Evolutionary conservation across 2,113 vertebrate species (phyloP).

Genomic region (Carlito syrichta): DNA sequence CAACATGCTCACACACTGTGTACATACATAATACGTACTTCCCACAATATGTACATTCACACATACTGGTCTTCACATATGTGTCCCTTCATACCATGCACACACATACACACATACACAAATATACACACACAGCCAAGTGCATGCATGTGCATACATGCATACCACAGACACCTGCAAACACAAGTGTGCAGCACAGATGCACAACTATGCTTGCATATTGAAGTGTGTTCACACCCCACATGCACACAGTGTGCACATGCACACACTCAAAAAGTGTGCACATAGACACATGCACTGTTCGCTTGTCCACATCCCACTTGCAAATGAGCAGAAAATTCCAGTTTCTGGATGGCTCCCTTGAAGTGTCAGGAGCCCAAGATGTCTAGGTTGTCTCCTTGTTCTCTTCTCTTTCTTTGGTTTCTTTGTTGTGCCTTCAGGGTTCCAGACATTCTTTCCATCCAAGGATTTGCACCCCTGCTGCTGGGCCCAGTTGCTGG

Average conservation of each 20-base stretch:
- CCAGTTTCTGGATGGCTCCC: not conserved
- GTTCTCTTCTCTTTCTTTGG: not conserved
- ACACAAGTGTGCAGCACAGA: not conserved
- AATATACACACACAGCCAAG: not conserved
- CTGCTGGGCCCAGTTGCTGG: not conserved
- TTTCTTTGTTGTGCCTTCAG: not conserved
- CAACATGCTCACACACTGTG: not conserved
- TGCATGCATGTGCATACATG: no score
- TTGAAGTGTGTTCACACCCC: not conserved
- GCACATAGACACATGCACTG: fast-evolving
- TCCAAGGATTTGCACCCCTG: not conserved
- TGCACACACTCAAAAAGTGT: no score
- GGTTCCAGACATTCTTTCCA: not conserved
- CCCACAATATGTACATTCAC: not conserved
- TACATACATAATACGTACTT: not conserved
- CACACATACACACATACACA: not conserved
- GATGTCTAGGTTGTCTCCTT: not conserved
- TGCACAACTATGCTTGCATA: fast-evolving
- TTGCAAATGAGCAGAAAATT: not conserved
- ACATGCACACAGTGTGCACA: not conserved
- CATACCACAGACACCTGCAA: not conserved
- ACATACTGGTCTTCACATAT: not conserved
- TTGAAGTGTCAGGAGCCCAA: not conserved
- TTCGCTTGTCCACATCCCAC: fast-evolving
- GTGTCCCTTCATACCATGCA: no score